Conservation (phyloP, 2,113 vertebrate genomes). For the Carassius auratus region DNA sequence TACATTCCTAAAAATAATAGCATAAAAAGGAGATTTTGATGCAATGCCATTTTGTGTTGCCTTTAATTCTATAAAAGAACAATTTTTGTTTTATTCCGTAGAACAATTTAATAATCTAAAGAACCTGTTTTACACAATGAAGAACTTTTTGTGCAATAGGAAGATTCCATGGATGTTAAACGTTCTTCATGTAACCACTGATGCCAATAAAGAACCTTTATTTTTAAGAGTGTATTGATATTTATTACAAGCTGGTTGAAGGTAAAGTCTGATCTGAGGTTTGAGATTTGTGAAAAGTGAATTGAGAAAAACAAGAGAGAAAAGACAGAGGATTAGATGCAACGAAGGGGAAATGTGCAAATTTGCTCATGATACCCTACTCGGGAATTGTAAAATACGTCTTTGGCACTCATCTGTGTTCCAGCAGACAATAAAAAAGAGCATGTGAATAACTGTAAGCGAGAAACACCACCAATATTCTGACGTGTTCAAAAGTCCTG, state of each 20-base stretch:
- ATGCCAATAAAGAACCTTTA: neutral
- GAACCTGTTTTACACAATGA: neutral
- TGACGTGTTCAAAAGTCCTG: conserved; percentile 1
- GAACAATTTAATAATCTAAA: neutral
- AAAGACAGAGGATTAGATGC: neutral
- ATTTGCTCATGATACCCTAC: neutral
- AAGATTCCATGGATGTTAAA: neutral
- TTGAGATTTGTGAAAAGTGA: neutral
- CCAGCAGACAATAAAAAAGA: conserved; percentile 29
- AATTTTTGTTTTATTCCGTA: neutral
- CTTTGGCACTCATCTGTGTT: conserved; percentile 18
- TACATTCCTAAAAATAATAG: neutral
- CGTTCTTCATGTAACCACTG: neutral
- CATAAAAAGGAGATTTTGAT: neutral
- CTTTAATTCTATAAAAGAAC: neutral
- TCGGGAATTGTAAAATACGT: conserved; percentile 32
- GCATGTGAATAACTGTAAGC: neutral
- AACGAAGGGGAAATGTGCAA: neutral
- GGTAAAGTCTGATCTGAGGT: neutral
- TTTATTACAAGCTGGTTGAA: neutral
- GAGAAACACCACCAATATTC: neutral
- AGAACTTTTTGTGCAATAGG: neutral
- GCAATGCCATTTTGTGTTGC: neutral
- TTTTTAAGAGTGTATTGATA: too few species aligned
- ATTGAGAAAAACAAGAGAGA: neutral